phyloP scores from a whole-genome alignment of 2,113 vertebrate species.

The Delphinus delphis region DNA sequence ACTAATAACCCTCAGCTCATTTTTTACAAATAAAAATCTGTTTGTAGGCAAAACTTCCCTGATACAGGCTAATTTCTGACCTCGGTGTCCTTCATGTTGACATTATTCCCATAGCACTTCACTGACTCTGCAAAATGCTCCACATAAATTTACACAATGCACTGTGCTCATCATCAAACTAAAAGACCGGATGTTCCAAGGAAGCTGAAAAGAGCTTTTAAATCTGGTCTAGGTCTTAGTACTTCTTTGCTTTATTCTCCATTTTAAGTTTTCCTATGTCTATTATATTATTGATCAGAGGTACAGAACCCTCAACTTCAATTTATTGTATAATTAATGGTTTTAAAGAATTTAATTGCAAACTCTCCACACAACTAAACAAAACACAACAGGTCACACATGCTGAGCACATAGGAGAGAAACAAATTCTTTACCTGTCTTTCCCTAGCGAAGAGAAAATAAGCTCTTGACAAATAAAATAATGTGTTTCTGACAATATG shows the following conservation, averaged over 20 bases:
- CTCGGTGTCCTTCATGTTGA: not conserved
- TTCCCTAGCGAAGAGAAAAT: constrained; percentile 13
- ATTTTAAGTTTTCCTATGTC: not conserved
- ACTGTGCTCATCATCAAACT: not conserved
- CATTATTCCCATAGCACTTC: not conserved
- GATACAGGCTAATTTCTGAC: not conserved
- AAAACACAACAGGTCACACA: not conserved
- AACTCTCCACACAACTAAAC: not conserved
- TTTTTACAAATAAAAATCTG: constrained; percentile 6
- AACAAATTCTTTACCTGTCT: not conserved
- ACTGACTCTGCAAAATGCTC: not conserved
- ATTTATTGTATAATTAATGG: not conserved
- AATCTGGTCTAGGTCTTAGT: not conserved
- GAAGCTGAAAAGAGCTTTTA: not conserved
- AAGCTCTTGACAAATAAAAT: not conserved
- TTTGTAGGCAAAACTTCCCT: not conserved
- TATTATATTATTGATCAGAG: not conserved
- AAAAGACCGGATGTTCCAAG: constrained; percentile 24
- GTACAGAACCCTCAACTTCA: not conserved
- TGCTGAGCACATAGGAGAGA: not conserved
- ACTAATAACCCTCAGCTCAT: not conserved
- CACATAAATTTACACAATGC: constrained; percentile 14
- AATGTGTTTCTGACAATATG: not conserved
- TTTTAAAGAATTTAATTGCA: not conserved
- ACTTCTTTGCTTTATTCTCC: not conserved